Evolutionary conservation across 2,888 invertebrate species (phyloP).

Genomic region (Scaptomyza cyrtandrae): DNA sequence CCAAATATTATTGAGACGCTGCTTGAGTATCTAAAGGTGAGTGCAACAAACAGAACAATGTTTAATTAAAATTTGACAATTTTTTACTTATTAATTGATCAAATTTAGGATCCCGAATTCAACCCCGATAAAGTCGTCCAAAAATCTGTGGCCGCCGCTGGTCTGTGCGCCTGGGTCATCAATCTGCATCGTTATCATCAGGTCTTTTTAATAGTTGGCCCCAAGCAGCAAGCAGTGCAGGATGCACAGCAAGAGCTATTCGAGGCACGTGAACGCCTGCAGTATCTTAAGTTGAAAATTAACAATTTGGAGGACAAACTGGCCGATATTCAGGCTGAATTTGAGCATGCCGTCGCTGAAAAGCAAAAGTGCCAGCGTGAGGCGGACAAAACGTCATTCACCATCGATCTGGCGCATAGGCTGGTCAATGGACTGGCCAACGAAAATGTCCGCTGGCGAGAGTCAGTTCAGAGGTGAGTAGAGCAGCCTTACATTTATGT

Average conservation of each 20-base stretch:
- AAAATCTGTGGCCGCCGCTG: conserved; percentile 96
- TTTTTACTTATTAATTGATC: not conserved
- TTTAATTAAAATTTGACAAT: not conserved
- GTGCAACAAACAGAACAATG: not conserved
- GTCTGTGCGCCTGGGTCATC: conserved; percentile 97
- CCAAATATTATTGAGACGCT: conserved; percentile 93
- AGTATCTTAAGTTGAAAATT: conserved; percentile 90
- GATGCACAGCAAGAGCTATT: conserved; percentile 94
- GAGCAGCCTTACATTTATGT: conserved; percentile 54
- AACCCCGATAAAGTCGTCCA: conserved; percentile 92
- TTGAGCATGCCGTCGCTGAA: conserved; percentile 93
- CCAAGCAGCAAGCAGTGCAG: conserved; percentile 93
- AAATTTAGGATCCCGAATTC: conserved; percentile 89
- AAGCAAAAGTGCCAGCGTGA: conserved; percentile 96
- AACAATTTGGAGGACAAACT: conserved; percentile 90
- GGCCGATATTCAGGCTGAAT: conserved; percentile 91
- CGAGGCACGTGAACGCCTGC: conserved; percentile 92
- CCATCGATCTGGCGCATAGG: conserved; percentile 96
- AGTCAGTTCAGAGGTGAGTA: conserved; percentile 82
- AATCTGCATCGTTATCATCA: conserved; percentile 96
- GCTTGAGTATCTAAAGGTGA: conserved; percentile 84
- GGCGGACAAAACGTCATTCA: conserved; percentile 94
- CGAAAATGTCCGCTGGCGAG: conserved; percentile 88
- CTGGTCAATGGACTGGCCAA: conserved; percentile 96
- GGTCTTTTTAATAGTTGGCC: conserved; percentile 96